A percentile compares a stretch with the other conserved stretches of the same genome.
Evolutionary conservation across 2,113 vertebrate genomes (phyloP).

Genomic region (Ardeotis arabs): DNA sequence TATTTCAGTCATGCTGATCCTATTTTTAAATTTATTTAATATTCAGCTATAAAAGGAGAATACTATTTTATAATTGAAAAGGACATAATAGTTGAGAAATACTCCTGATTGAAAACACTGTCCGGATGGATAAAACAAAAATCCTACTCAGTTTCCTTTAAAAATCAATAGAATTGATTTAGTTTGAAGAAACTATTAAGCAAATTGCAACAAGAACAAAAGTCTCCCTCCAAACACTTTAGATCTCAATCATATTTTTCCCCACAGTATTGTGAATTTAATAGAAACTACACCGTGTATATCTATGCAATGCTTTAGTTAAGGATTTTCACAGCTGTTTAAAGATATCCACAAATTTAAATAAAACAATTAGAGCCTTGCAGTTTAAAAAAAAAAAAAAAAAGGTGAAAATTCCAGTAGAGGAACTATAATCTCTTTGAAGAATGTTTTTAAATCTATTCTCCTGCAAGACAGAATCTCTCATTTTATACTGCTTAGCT

Average conservation of each 20-base stretch:
- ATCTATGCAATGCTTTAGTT: not conserved
- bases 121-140: not conserved
- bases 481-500: not conserved
- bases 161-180: not conserved
- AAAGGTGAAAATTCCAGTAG: not conserved
- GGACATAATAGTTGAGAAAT: slow-evolving; percentile 31
- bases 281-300: not conserved
- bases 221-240: not conserved
- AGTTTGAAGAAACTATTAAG: slow-evolving; percentile 1
- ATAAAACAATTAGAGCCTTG: not conserved
- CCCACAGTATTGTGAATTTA: not conserved
- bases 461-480: not conserved
- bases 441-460: not conserved
- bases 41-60: slow-evolving; percentile 25
- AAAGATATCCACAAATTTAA: not conserved
- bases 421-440: not conserved
- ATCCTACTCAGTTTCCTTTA: not conserved
- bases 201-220: not conserved
- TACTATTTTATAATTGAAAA: slow-evolving; percentile 54
- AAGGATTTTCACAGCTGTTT: not conserved
- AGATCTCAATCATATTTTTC: not conserved
- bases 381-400: not conserved
- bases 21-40: slow-evolving; percentile 60
- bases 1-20: slow-evolving; percentile 45
- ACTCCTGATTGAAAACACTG: slow-evolving; percentile 16